Evolutionary conservation across 2,888 invertebrate species (phyloP).

Genomic region (Apotomis turbidana): DNA sequence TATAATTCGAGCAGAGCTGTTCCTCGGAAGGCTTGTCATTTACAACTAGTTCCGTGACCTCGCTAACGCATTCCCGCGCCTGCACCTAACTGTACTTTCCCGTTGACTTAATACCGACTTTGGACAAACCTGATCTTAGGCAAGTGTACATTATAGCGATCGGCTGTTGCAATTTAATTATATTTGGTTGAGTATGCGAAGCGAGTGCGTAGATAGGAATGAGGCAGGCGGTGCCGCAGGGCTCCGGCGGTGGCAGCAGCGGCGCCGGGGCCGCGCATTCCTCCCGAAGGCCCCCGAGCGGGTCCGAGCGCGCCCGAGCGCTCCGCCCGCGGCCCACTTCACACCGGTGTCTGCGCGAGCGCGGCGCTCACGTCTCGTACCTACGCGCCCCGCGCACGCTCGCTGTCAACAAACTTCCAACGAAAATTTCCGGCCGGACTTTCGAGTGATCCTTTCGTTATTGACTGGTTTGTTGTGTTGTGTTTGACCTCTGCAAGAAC

Average conservation of each 20-base stretch:
- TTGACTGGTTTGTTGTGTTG: constrained; percentile 73
- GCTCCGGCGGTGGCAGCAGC: constrained; percentile 52
- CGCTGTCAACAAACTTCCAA: constrained; percentile 81
- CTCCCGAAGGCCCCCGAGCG: constrained; percentile 66
- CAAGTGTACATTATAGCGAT: constrained; percentile 79
- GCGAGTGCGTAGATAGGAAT: constrained; percentile 69
- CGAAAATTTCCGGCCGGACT: constrained; percentile 68
- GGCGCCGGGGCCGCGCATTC: constrained; percentile 70
- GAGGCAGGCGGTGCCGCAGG: constrained; percentile 59
- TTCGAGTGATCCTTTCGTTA: constrained; percentile 70
- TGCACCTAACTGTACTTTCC: constrained; percentile 84
- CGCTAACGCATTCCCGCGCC: constrained; percentile 84
- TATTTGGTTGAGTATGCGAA: constrained; percentile 73
- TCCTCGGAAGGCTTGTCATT: constrained; percentile 80
- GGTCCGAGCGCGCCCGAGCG: constrained; percentile 65
- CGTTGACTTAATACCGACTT: constrained; percentile 82
- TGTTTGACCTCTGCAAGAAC: constrained; percentile 67
- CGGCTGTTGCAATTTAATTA: constrained; percentile 82
- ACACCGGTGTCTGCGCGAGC: constrained; percentile 82
- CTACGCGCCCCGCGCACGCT: constrained; percentile 53
- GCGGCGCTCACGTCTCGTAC: constrained; percentile 79
- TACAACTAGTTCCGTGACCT: constrained; percentile 84
- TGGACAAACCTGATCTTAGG: constrained; percentile 82
- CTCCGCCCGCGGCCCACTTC: constrained; percentile 77
- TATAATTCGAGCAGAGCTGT: constrained; percentile 68